phyloP scores from a whole-genome alignment of 2,888 invertebrate species.

The Dicycla oo region DNA sequence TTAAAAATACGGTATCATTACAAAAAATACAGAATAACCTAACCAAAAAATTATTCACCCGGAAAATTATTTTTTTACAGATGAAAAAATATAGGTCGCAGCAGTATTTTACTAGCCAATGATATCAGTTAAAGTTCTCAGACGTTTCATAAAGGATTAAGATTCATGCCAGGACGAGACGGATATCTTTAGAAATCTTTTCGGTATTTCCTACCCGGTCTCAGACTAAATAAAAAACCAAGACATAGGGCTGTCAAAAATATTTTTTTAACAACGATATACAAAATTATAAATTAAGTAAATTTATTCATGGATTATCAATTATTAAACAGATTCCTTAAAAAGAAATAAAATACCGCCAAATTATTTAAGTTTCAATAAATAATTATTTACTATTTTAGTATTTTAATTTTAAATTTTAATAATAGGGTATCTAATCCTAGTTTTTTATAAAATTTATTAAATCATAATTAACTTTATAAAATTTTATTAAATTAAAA shows the following conservation, averaged over 20 bases:
- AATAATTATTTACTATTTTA: slow-evolving; percentile 90
- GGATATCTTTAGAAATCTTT: slow-evolving; percentile 38
- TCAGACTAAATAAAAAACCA: too few species aligned
- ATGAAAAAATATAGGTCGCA: background rate
- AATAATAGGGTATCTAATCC: slow-evolving; percentile 93
- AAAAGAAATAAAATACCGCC: slow-evolving; percentile 93
- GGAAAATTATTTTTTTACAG: background rate
- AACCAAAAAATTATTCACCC: background rate
- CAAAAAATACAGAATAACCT: too few species aligned
- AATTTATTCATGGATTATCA: slow-evolving; percentile 92
- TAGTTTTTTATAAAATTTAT: slow-evolving; percentile 90
- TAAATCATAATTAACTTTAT: slow-evolving; percentile 50
- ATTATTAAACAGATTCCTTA: slow-evolving; percentile 93
- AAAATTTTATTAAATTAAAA: slow-evolving; percentile 88
- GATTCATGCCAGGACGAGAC: slow-evolving; percentile 12
- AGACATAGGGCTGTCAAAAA: too few species aligned
- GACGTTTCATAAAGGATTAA: slow-evolving; percentile 23
- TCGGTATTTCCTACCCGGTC: background rate
- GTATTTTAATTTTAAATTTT: slow-evolving; percentile 84
- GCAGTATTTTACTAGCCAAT: slow-evolving; percentile 2
- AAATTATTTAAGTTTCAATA: slow-evolving; percentile 93
- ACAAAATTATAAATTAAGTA: slow-evolving; percentile 87
- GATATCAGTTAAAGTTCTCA: slow-evolving; percentile 7
- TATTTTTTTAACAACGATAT: slow-evolving; percentile 88
- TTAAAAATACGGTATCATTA: background rate